A percentile compares a stretch with the other conserved stretches of the same genome.
phyloP scores from a whole-genome alignment of 2,888 invertebrate species.

The Drosophila mulleri region DNA sequence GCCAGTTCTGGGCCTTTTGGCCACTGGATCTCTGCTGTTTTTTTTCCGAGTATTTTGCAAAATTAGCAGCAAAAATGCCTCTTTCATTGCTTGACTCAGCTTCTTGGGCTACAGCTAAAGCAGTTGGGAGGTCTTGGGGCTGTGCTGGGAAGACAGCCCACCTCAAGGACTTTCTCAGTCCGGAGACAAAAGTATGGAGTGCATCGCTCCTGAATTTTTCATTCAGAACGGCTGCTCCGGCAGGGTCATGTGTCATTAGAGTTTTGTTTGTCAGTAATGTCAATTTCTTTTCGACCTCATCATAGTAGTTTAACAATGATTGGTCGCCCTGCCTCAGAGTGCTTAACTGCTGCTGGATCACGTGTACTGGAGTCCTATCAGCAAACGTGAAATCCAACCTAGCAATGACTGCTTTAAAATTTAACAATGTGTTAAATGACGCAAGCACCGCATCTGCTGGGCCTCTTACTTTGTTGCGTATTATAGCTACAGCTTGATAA shows the following conservation, averaged over 20 bases:
- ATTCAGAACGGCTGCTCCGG: too few relatives aligned
- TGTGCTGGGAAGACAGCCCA: too few relatives aligned
- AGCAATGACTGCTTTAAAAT: neutral
- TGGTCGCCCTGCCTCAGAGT: neutral
- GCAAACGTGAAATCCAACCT: neutral
- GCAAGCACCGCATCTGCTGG: neutral
- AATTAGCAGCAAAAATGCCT: neutral
- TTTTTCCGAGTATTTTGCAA: neutral
- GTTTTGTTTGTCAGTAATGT: neutral
- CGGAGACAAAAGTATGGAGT: too few relatives aligned
- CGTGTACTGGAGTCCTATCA: neutral
- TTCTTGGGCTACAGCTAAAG: neutral
- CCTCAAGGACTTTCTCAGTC: too few relatives aligned
- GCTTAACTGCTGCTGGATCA: neutral
- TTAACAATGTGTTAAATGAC: neutral
- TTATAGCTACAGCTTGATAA: too few relatives aligned
- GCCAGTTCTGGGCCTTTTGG: neutral
- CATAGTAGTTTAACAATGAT: neutral
- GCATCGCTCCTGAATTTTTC: too few relatives aligned
- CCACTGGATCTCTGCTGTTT: neutral
- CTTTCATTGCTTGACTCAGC: neutral
- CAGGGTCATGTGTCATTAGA: too few relatives aligned
- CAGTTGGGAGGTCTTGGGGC: neutral
- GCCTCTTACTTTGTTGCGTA: too few relatives aligned
- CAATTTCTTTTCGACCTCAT: neutral